Evolutionary conservation across 2,888 invertebrate species (phyloP), one percentile per base, ranked within the genome.

Genomic region (Carcina quercana): DNA sequence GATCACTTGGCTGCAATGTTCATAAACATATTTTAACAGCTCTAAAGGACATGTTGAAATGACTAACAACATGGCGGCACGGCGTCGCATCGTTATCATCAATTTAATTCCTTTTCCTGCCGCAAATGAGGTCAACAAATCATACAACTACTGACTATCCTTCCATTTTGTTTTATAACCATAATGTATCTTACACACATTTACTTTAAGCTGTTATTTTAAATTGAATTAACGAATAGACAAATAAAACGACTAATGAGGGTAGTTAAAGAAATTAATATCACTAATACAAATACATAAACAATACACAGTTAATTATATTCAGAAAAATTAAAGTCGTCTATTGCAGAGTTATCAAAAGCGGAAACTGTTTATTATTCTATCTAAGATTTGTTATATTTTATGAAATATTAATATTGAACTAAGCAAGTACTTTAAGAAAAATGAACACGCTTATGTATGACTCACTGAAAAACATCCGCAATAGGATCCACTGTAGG

Each of bases 61-160:
- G 13, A 30, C 13, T 15, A 24, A 48, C 42, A 50, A 43, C 42
- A 45, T 56, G 60, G 59, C 64, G 63, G 66, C 50, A 63, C 56
- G 42, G 45, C 39, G 44, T 47, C 44, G 46, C 55, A 51, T 59
- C 55, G 67, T 73, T 79, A 76, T 80, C 68, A 70, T 68, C 70
- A 75, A 70, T 75, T 71, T 69, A 72, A 73, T 70, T 70, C 73
- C 71, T 59, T 80, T 80, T 80, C 80, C 80, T 80, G 75, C 53
- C 64, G 62, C 51, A 65, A 79, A 79, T 82, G 80, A 80, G 82
- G 82, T 82, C 82, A n/a, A 82, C 67, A 73, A 68, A 63, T 56
- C 60, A 69, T 24, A 36, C 30, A 33, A 28, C 12, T 21, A 25
- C 13, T 22, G 5, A 27, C 7, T 17, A 5, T 17, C 7, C 7